phyloP scores from a whole-genome alignment of 2,888 invertebrate species.

The Nemurella pictetii region DNA sequence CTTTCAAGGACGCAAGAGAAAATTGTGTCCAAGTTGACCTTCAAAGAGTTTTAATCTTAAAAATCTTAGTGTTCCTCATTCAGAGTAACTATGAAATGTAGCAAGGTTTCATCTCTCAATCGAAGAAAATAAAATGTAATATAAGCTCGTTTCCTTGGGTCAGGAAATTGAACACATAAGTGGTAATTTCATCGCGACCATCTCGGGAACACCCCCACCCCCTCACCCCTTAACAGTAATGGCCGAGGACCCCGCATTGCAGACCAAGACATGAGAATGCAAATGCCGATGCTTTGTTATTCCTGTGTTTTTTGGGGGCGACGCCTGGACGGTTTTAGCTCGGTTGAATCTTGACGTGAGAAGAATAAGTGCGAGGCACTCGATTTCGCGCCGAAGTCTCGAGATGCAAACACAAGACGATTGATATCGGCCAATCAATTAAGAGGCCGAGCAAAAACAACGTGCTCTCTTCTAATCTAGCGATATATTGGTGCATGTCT shows the following conservation, averaged over 20 bases:
- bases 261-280: neutral
- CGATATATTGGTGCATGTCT: constrained; percentile 8
- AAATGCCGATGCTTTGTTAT: constrained; percentile 41
- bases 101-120: neutral
- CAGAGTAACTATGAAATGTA: neutral
- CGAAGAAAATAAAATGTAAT: neutral
- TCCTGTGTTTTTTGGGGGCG: constrained; percentile 34
- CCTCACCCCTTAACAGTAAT: no score
- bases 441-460: neutral
- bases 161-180: no score
- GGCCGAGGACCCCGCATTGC: no score
- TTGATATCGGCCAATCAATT: constrained; percentile 28
- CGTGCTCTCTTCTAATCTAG: neutral
- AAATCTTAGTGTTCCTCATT: neutral
- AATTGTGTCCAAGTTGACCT: no score
- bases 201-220: neutral
- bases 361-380: neutral
- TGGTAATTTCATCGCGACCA: neutral
- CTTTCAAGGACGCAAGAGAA: no score
- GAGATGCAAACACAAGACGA: constrained; percentile 10
- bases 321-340: constrained; percentile 38
- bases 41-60: no score
- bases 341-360: neutral
- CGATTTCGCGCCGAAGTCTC: no score
- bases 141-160: no score